Conservation (phyloP, 2,797 vertebrate genomes). For the Salarias fasciatus region DNA sequence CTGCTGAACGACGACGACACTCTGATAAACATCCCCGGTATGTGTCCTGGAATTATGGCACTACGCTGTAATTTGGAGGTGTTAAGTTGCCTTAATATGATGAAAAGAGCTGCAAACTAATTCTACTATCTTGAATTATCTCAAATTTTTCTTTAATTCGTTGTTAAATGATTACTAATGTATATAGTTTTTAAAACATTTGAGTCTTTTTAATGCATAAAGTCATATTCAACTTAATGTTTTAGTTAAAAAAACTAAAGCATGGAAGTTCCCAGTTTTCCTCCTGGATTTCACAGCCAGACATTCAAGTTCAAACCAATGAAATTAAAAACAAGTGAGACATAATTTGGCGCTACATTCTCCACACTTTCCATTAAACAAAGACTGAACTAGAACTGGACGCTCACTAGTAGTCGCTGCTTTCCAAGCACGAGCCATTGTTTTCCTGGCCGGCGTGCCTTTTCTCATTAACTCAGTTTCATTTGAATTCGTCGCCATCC, state of each 20-base stretch:
- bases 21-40: constrained; percentile 83
- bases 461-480: constrained; percentile 78
- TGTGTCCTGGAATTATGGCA: constrained; percentile 1
- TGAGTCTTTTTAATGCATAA: neutral
- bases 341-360: constrained; percentile 21
- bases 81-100: no score
- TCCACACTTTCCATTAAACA: constrained; percentile 36
- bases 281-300: neutral
- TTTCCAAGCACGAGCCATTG: constrained; percentile 73
- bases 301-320: constrained; percentile 6
- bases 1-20: constrained; percentile 83
- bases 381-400: constrained; percentile 52
- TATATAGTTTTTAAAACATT: neutral
- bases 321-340: constrained; percentile 12
- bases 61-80: no score
- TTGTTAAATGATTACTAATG: no score
- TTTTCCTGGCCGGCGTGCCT: constrained; percentile 68
- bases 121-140: no score
- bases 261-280: neutral
- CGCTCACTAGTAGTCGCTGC: constrained; percentile 36
- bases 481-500: constrained; percentile 71
- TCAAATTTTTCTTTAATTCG: no score
- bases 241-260: neutral
- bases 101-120: no score
- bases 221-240: neutral